phyloP scores from a whole-genome alignment of 2,113 vertebrate genomes.

The Synodontis membranacea region DNA sequence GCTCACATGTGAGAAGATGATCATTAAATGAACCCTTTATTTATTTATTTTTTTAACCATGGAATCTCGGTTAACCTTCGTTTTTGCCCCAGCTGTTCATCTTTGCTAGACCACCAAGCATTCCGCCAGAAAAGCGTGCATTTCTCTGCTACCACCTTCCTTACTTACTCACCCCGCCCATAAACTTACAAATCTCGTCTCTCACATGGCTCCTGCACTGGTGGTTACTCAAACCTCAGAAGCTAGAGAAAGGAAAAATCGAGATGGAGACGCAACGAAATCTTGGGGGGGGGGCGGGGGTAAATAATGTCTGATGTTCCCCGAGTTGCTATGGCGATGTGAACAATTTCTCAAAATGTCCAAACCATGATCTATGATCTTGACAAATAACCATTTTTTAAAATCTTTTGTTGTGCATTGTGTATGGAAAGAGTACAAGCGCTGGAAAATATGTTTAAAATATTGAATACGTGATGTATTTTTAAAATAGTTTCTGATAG shows the following conservation, averaged over 20 bases:
- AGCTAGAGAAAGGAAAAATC: background rate
- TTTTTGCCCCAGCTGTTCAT: background rate
- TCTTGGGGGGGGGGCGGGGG: background rate
- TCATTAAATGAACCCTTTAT: background rate
- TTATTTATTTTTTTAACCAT: too few relatives aligned
- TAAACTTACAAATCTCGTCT: background rate
- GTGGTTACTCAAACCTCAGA: background rate
- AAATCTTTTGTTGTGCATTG: too few relatives aligned
- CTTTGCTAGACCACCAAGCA: background rate
- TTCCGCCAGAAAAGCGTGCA: background rate
- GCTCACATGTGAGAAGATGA: background rate
- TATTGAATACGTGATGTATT: background rate
- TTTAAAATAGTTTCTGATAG: too few relatives aligned
- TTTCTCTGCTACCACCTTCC: background rate
- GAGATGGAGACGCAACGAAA: background rate
- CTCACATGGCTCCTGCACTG: background rate
- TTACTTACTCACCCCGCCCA: background rate
- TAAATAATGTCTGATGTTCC: background rate
- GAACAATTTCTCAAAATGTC: background rate
- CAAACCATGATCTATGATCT: background rate
- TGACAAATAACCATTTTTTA: background rate
- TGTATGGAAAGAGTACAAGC: background rate
- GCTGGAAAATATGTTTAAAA: background rate
- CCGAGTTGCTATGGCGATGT: background rate
- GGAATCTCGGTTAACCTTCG: background rate